Evolutionary conservation across 2,888 invertebrate species (phyloP), one percentile per base, ranked within the genome.

Genomic region (Drosophila nr. perissopoda): DNA sequence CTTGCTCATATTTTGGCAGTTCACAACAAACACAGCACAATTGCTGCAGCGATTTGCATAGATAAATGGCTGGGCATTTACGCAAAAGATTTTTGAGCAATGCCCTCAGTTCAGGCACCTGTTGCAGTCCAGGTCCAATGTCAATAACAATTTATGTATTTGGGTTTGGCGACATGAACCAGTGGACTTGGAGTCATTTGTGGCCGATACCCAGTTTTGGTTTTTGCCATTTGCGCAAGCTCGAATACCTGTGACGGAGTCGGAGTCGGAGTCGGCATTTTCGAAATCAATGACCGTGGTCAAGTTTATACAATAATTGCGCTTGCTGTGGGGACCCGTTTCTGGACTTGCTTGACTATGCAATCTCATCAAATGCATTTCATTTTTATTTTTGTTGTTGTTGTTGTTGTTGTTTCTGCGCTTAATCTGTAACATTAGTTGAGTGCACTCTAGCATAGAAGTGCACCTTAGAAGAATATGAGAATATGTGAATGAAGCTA

Each of bases 261-360:
- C 54, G 60, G 52, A 46, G 34, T 34, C 34, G 25, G 18, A 59
- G 67, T 57, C 51, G 78, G 77, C 69, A 80, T 91, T 91, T 90
- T 91, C 82, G 83, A 87, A 91, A 89, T 88, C 86, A 91, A 87
- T 87, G 91, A 91, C 91, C 91, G 87, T 91, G 91, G 82, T 88
- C 84, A 87, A 81, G 88, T 89, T 81, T 78, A 70, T 66, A 80
- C 72, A 80, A 75, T 80, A 89, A 82, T 85, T 83, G 74, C 65
- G 61, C 68, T 67, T 63, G 60, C 66, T 42, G 52, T 83, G 76
- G 86, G 73, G 86, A 70, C 88, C 59, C 60, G 66, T 82, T 70
- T 74, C 63, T 81, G 63, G 56, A 38, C 56, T 38, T 68, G 70
- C 69, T 62, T 61, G 53, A 68, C 69, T 58, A 62, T 82, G 80